Conservation (phyloP, 1,140 invertebrate genomes). For the Spodoptera litura region DNA sequence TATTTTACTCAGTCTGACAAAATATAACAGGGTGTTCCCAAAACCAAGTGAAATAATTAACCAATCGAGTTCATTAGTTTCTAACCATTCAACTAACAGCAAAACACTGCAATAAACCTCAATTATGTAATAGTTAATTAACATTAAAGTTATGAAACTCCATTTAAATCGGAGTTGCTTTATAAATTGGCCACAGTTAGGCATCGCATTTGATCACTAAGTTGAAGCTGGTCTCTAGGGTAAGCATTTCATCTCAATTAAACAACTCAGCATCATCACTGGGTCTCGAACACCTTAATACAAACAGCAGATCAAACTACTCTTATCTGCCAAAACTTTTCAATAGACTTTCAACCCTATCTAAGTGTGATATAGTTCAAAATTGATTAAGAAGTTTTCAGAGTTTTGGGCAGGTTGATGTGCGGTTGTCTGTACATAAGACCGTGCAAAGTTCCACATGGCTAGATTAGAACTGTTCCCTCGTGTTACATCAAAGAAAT, state of each 20-base stretch:
- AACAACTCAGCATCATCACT: constrained; percentile 52
- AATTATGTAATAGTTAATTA: constrained; percentile 27
- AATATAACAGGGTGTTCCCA: no score
- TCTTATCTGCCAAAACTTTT: no score
- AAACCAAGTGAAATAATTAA: not conserved
- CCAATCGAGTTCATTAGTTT: not conserved
- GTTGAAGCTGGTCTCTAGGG: constrained; percentile 42
- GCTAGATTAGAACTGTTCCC: constrained; percentile 50
- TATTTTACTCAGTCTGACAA: no score
- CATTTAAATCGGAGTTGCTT: constrained; percentile 48
- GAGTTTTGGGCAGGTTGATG: no score
- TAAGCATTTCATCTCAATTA: constrained; percentile 60
- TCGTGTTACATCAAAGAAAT: constrained; percentile 44
- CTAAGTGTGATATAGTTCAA: no score
- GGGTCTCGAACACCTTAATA: constrained; percentile 17
- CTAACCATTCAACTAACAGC: not conserved
- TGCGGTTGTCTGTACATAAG: not conserved
- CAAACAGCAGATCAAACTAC: no score
- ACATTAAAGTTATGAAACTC: constrained; percentile 29
- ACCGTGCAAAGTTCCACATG: not conserved
- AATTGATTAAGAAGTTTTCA: no score
- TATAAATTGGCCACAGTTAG: constrained; percentile 48
- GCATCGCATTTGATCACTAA: constrained; percentile 49
- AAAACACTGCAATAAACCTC: constrained; percentile 25
- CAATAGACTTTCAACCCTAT: no score